phyloP scores from a whole-genome alignment of 2,888 invertebrate species.

The Catocala fraxini region DNA sequence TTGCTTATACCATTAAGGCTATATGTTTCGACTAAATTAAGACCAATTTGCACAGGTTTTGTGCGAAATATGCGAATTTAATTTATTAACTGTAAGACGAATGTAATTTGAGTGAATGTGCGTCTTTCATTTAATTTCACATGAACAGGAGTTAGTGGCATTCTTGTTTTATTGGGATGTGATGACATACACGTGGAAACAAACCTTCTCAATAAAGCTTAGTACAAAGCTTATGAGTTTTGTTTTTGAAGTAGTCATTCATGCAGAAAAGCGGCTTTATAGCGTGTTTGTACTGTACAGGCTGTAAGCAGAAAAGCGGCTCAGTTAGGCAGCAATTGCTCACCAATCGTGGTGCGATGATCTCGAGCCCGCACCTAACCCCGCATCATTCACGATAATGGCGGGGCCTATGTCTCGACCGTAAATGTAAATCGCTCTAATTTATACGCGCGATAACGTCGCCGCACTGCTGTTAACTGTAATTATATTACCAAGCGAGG shows the following conservation, averaged over 20 bases:
- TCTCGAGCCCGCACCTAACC: conserved; percentile 76
- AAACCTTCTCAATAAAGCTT: no score
- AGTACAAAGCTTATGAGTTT: no score
- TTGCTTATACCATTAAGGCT: conserved; percentile 81
- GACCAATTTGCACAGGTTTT: conserved; percentile 83
- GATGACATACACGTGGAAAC: neutral
- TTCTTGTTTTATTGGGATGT: neutral
- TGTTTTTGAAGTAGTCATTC: no score
- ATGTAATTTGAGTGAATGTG: conserved; percentile 77
- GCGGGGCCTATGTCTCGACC: conserved; percentile 81
- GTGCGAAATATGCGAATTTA: conserved; percentile 79
- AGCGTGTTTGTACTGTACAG: conserved; percentile 20
- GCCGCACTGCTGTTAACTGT: conserved; percentile 86
- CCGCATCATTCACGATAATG: conserved; percentile 84
- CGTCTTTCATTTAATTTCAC: conserved; percentile 73
- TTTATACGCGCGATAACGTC: conserved; percentile 87
- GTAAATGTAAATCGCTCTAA: conserved; percentile 87
- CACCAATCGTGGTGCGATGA: conserved; percentile 63
- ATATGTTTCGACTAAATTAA: conserved; percentile 83
- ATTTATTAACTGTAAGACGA: conserved; percentile 76
- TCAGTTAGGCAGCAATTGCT: conserved; percentile 45
- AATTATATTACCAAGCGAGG: conserved; percentile 86
- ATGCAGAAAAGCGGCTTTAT: conserved; percentile 17
- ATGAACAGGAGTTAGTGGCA: conserved; percentile 39
- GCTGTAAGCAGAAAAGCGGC: conserved; percentile 22